Evolutionary conservation across 2,797 vertebrate genomes (phyloP).

Genomic region (Aphelocoma californica): DNA sequence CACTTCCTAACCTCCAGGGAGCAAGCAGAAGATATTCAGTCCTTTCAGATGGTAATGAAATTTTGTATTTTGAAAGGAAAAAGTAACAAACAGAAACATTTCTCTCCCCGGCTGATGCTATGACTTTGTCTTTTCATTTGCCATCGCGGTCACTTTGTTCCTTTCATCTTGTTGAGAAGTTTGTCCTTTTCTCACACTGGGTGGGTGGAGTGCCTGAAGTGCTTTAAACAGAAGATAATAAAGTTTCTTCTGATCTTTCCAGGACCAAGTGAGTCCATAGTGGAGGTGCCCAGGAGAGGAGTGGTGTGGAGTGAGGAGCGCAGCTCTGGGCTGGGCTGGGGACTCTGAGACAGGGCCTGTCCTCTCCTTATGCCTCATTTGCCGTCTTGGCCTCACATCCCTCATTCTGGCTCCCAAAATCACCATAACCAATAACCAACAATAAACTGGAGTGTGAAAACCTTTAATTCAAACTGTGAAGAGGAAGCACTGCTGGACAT

Average conservation of each 20-base stretch:
- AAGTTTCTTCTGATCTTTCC: neutral
- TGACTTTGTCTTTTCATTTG: neutral
- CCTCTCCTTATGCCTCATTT: neutral
- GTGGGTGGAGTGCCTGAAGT: neutral
- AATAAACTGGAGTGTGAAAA: neutral
- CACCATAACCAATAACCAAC: neutral
- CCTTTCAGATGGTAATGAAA: neutral
- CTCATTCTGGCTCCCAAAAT: neutral
- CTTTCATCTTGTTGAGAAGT: neutral
- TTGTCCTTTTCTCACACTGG: neutral
- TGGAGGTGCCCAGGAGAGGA: neutral
- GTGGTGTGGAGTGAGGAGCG: neutral
- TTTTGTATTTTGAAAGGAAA: neutral
- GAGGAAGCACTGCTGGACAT: neutral
- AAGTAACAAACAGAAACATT: neutral
- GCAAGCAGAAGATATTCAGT: neutral
- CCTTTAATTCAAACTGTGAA: neutral
- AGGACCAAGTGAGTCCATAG: neutral
- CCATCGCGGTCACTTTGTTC: neutral
- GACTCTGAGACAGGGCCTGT: neutral
- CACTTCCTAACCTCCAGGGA: neutral
- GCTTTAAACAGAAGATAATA: neutral
- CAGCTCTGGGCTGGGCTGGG: neutral
- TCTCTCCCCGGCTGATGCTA: neutral
- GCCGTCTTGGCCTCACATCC: neutral